Evolutionary conservation across 2,113 vertebrate species (phyloP).

Genomic region (Meriones unguiculatus): DNA sequence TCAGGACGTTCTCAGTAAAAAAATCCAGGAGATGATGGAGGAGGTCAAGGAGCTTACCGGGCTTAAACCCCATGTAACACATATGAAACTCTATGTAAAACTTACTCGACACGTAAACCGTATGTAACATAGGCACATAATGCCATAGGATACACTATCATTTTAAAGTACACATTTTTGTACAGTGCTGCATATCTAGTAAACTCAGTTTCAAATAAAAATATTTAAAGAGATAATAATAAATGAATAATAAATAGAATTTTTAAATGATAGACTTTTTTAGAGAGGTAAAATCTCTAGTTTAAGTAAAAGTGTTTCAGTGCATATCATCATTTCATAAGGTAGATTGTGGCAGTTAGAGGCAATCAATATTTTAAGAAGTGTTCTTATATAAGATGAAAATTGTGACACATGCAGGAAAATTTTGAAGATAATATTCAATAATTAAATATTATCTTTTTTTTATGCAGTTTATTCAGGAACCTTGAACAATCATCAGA

Average conservation of each 20-base stretch:
- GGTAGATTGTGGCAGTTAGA: background rate
- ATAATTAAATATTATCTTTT: background rate
- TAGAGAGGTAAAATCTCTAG: background rate
- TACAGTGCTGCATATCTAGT: background rate
- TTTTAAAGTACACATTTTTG: background rate
- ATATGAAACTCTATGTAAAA: too few species aligned
- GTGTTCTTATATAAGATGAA: background rate
- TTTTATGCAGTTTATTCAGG: too few species aligned
- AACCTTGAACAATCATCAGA: too few species aligned
- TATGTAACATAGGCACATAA: background rate
- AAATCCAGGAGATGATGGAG: background rate
- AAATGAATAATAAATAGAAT: background rate
- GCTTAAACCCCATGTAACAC: background rate
- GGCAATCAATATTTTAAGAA: background rate
- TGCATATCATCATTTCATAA: background rate
- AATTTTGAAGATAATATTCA: background rate
- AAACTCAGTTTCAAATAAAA: background rate
- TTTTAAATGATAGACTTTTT: background rate
- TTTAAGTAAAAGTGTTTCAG: background rate
- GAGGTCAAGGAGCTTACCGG: too few species aligned
- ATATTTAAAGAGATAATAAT: background rate
- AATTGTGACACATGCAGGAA: background rate
- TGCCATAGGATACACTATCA: too few species aligned
- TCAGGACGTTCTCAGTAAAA: background rate
- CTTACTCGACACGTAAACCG: too few species aligned